Percentiles rank a stretch among this genome's conserved stretches.
phyloP scores from a whole-genome alignment of 1,140 invertebrate genomes.

The Trichoplusia ni region DNA sequence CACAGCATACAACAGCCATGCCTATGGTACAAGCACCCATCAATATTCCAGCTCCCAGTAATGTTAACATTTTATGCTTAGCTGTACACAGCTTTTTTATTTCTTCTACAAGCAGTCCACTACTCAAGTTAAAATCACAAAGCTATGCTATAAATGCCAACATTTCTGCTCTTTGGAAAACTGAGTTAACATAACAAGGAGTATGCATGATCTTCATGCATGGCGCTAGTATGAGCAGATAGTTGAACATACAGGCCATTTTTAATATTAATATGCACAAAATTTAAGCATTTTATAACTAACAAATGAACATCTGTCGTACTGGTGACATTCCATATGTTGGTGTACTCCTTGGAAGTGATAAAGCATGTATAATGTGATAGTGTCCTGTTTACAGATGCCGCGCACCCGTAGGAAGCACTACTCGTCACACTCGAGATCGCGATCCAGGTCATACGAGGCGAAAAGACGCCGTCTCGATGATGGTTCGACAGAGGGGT shows the following conservation, averaged over 20 bases:
- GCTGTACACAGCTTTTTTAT: slow-evolving; percentile 18
- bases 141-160: slow-evolving; percentile 33
- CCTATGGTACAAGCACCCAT: slow-evolving; percentile 38
- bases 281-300: not conserved
- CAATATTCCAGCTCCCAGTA: not conserved
- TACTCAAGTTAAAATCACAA: not conserved
- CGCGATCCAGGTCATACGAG: slow-evolving; percentile 77
- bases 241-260: not conserved
- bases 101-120: too few species aligned
- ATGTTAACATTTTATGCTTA: slow-evolving; percentile 36
- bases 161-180: slow-evolving; percentile 27
- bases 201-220: not conserved
- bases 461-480: slow-evolving; percentile 82
- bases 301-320: slow-evolving; percentile 15
- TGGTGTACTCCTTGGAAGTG: not conserved
- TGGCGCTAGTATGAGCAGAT: slow-evolving; percentile 3
- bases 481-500: slow-evolving; percentile 75
- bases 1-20: slow-evolving; percentile 38
- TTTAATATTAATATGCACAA: not conserved
- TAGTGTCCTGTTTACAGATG: slow-evolving; percentile 84
- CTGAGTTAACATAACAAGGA: not conserved
- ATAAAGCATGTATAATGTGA: not conserved
- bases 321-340: slow-evolving; percentile 1
- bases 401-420: slow-evolving; percentile 89
- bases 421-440: slow-evolving; percentile 85